Conservation (phyloP, 2,888 invertebrate genomes). For the Nebria brevicollis region DNA sequence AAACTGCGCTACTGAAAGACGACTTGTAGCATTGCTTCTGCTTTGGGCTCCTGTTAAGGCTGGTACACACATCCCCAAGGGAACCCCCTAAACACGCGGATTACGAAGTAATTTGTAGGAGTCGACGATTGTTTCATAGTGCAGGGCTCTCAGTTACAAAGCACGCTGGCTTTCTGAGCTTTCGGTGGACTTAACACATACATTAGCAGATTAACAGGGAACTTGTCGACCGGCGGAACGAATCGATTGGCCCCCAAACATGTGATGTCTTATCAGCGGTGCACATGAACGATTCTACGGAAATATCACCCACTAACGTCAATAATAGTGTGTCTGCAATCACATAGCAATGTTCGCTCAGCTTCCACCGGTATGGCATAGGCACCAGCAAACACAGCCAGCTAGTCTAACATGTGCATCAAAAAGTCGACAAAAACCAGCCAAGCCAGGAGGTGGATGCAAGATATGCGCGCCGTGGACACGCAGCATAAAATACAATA, state of each 20-base stretch:
- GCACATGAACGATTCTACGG: constrained; percentile 38
- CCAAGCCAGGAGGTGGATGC: not conserved
- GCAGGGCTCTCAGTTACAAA: constrained; percentile 43
- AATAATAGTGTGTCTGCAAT: not conserved
- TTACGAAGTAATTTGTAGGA: constrained; percentile 55
- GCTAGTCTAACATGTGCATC: not conserved
- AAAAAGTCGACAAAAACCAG: not conserved
- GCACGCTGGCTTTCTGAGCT: constrained; percentile 43
- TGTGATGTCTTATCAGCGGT: constrained; percentile 41
- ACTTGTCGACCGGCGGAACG: constrained; percentile 26
- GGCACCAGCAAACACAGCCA: not conserved
- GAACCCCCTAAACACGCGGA: constrained; percentile 48
- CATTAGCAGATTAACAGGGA: constrained; percentile 47
- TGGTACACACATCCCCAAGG: constrained; percentile 20
- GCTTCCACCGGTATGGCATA: not conserved
- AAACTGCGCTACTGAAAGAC: not conserved
- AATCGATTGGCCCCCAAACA: constrained; percentile 33
- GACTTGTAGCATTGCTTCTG: not conserved
- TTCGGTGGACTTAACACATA: constrained; percentile 45
- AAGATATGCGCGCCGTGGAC: constrained; percentile 54
- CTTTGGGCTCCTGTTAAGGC: not conserved
- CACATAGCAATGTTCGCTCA: not conserved
- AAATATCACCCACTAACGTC: constrained; percentile 4
- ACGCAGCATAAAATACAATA: constrained; percentile 52
- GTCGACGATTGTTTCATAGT: constrained; percentile 53